Evolutionary conservation across 1,140 invertebrate genomes (phyloP).

Genomic region (Leguminivora glycinivorella): DNA sequence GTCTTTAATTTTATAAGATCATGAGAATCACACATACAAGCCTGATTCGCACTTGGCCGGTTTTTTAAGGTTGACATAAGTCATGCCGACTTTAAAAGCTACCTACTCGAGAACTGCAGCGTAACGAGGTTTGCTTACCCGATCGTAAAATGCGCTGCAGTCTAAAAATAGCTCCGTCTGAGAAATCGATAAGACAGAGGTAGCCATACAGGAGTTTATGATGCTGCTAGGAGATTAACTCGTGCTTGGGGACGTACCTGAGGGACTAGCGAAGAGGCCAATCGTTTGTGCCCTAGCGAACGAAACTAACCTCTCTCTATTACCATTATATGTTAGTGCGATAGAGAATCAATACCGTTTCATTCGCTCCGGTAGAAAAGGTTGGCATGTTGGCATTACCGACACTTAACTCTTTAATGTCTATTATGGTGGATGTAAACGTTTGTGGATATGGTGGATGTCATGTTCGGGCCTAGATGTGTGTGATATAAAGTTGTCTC

Average conservation of each 20-base stretch:
- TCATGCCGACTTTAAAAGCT: not conserved
- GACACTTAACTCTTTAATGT: too few relatives aligned
- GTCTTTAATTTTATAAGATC: not conserved
- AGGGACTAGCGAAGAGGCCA: not conserved
- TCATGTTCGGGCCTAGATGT: too few relatives aligned
- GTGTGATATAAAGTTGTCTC: too few relatives aligned
- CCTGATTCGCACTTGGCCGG: not conserved
- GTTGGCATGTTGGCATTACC: too few relatives aligned
- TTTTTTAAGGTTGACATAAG: constrained; percentile 1
- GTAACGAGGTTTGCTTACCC: not conserved
- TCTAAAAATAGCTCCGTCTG: not conserved
- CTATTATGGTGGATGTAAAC: too few relatives aligned
- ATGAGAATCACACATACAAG: not conserved
- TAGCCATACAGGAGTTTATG: not conserved
- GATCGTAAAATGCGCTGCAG: constrained; percentile 5
- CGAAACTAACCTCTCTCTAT: too few relatives aligned
- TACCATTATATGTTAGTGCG: too few relatives aligned
- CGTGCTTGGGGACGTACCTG: not conserved
- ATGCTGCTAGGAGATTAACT: not conserved
- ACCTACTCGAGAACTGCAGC: not conserved
- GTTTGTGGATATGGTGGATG: too few relatives aligned
- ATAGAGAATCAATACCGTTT: too few relatives aligned
- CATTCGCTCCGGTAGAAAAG: too few relatives aligned
- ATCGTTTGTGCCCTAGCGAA: not conserved
- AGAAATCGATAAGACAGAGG: not conserved